Evolutionary conservation across 2,113 vertebrate genomes (phyloP), one percentile per base, ranked within the genome.

Genomic region (Xenus cinereus): DNA sequence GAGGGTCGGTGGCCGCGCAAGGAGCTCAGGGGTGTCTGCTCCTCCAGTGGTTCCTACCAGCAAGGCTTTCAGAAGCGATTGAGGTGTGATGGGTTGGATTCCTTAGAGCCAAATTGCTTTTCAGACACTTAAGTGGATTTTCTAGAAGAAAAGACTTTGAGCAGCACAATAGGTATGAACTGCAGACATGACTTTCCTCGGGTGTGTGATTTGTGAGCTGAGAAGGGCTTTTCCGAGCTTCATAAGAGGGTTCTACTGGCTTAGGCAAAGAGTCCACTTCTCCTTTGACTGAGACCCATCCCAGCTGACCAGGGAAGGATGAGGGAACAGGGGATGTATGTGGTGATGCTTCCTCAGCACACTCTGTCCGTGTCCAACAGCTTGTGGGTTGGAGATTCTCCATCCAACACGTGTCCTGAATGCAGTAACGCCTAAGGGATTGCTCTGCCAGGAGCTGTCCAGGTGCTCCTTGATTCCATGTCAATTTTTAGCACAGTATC

Each of bases 161-260:
- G 51, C 62, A 20, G 51, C 3, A 1, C 4, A 26, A 4, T 30
- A 50, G 9, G 59, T 22, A 10, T 16, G 0, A 14, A 2, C 26
- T 21, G 60, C 68, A 67, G 68, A 26, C 4, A 1, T 11, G 51
- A 17, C 43, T 63, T 57, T 41, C 8, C 50, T 16, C 28, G 4
- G 33, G 7, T 12, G 12, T 8, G 33, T 35, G 10, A 27, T 27
- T 39, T n/a, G 41, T 33, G 33, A 66, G 51, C 59, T 18, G 26
- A 57, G 59, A 43, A 32, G 51, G 35, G 35, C 26, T 80, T 57
- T 33, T 62, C 74, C 0, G 7, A 53, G 37, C 46, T 71, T 32
- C 3, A 0, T 22, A 18, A 18, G 51, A 50, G 21, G 50, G 43
- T 33, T 8, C 6, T 28, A 8, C 56, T 27, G 48, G 54, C 56